Conservation (phyloP, 2,797 vertebrate species). For the Muscicapa striata region DNA sequence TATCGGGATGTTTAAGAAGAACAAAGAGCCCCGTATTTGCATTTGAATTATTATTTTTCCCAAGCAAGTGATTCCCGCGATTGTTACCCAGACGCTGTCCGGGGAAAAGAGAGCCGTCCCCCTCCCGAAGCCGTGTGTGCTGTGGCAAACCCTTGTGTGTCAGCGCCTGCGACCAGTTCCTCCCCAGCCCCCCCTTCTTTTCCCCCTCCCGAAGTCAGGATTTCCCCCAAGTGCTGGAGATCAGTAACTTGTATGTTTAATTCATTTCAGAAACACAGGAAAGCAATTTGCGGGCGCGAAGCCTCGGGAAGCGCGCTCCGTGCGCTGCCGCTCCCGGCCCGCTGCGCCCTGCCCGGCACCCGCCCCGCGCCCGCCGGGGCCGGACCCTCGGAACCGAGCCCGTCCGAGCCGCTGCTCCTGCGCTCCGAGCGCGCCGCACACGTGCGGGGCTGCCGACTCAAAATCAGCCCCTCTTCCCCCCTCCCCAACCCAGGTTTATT, state of each 20-base stretch:
- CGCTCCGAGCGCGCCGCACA: neutral
- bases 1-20: constrained; percentile 63
- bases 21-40: constrained; percentile 71
- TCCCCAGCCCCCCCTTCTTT: neutral
- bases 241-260: constrained; percentile 71
- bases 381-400: constrained; percentile 1
- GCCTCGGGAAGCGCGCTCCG: constrained; percentile 66
- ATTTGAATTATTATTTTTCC: constrained; percentile 75
- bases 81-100: constrained; percentile 29
- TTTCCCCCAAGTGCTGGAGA: constrained; percentile 53
- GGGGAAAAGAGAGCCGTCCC: neutral
- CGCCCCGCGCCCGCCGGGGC: neutral
- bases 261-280: constrained; percentile 70
- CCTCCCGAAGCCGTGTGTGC: neutral
- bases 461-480: neutral
- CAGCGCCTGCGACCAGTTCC: neutral
- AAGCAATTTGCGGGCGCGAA: constrained; percentile 70
- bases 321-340: constrained; percentile 4
- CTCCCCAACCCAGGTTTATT: neutral
- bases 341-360: neutral
- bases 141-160: neutral
- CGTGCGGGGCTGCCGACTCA: constrained; percentile 10
- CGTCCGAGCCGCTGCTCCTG: neutral
- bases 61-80: constrained; percentile 58
- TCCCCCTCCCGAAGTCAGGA: neutral